These are phyloP conservation scores for Merops nubicus DNA, from an alignment of 2,113 vertebrate genomes.

Conservation along the genomic window DNA sequence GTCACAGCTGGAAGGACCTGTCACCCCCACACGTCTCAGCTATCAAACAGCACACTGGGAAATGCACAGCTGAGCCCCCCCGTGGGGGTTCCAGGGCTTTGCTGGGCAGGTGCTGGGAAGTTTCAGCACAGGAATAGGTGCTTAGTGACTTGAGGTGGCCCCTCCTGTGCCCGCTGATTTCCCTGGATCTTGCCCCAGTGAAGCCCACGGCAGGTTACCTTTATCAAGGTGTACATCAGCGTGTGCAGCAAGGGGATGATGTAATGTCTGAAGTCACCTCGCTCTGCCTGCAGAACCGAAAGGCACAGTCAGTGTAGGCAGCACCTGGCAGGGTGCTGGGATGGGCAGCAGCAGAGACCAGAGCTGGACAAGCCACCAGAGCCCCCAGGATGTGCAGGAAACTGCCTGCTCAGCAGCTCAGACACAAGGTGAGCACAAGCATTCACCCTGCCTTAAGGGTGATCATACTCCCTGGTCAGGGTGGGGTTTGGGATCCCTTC, in stretches of 20 bases:
- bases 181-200: not conserved
- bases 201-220: constrained; percentile 71
- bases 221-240: constrained; percentile 88
- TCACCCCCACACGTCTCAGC: not conserved
- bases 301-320: not conserved
- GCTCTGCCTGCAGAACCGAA: constrained; percentile 81
- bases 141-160: not conserved
- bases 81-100: accelerated
- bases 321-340: not conserved
- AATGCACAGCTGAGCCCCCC: not conserved
- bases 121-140: not conserved
- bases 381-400: accelerated
- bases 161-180: not conserved
- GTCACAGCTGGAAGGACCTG: not conserved
- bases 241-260: constrained; percentile 93
- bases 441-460: not conserved
- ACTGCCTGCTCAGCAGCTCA: not conserved
- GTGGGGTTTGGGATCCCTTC: not conserved
- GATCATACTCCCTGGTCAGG: not conserved
- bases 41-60: not conserved
- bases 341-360: not conserved
- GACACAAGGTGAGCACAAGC: not conserved
- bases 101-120: not conserved
- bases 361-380: not conserved
- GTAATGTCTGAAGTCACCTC: constrained; percentile 76